Percentiles rank a stretch among this genome's conserved stretches.
These are phyloP conservation scores for Neomicropteryx cornuta DNA, from an alignment of 1,140 invertebrate species.

Conservation along the genomic window DNA sequence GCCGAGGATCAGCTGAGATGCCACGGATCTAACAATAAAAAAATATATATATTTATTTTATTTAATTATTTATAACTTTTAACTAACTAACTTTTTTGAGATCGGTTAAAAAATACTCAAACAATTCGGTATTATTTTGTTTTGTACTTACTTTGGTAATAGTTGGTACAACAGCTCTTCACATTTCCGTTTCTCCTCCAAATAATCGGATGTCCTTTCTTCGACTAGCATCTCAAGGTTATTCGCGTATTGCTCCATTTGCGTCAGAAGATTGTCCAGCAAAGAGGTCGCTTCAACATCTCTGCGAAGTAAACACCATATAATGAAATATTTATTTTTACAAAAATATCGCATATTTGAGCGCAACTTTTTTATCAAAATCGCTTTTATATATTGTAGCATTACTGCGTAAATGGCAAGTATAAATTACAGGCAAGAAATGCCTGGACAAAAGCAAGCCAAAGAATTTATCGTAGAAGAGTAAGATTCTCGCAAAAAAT, in stretches of 20 bases:
- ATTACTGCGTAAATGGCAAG: too few species aligned
- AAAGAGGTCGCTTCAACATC: constrained; percentile 77
- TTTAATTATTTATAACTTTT: neutral
- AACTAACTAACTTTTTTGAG: neutral
- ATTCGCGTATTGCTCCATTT: constrained; percentile 98
- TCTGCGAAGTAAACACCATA: too few species aligned
- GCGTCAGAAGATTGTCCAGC: constrained; percentile 87
- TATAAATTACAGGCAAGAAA: too few species aligned
- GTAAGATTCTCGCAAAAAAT: too few species aligned
- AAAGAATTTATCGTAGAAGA: too few species aligned
- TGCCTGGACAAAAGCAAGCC: too few species aligned
- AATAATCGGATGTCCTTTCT: constrained; percentile 90
- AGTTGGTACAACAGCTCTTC: constrained; percentile 94
- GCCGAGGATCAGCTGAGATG: constrained; percentile 76
- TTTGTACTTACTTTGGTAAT: constrained; percentile 59
- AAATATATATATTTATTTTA: constrained; percentile 3
- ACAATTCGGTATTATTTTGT: too few species aligned
- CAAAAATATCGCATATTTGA: too few species aligned
- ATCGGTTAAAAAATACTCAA: too few species aligned
- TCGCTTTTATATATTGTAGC: too few species aligned
- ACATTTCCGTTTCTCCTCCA: constrained; percentile 95
- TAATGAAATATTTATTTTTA: too few species aligned
- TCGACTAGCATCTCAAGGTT: constrained; percentile 93
- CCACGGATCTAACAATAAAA: constrained; percentile 53
- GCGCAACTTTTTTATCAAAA: too few species aligned